phyloP scores from a whole-genome alignment of 1,140 invertebrate species.

The Trichonephila clavata region DNA sequence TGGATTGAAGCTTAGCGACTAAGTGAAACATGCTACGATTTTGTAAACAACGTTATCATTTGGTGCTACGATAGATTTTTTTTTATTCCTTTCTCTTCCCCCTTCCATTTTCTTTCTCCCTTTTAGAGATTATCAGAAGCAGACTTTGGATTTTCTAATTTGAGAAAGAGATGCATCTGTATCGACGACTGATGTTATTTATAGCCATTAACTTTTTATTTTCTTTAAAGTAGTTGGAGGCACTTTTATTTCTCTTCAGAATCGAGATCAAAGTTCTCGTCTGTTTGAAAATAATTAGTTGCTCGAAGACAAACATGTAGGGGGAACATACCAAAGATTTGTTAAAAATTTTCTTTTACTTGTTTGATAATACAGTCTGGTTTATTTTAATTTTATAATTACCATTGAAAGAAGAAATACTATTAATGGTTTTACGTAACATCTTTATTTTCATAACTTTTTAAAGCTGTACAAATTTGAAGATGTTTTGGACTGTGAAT shows the following conservation, averaged over 20 bases:
- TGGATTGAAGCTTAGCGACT: no score
- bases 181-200: not conserved
- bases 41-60: conserved; percentile 4
- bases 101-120: not conserved
- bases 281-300: not conserved
- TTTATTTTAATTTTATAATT: no score
- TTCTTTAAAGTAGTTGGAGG: not conserved
- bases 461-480: no score
- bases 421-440: no score
- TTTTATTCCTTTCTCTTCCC: not conserved
- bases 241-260: not conserved
- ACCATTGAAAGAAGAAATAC: no score
- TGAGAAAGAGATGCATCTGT: not conserved
- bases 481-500: no score
- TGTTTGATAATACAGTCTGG: no score
- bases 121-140: not conserved
- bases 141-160: conserved; percentile 34
- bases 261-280: not conserved
- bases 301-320: no score
- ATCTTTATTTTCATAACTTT: no score
- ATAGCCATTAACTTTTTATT: not conserved
- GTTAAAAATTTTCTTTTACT: no score
- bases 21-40: not conserved
- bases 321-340: no score
- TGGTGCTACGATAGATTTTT: not conserved